Percentiles rank a stretch among this genome's conserved stretches.
Evolutionary conservation across 2,888 invertebrate species (phyloP).

Genomic region (Pachliopta kotzebuea): DNA sequence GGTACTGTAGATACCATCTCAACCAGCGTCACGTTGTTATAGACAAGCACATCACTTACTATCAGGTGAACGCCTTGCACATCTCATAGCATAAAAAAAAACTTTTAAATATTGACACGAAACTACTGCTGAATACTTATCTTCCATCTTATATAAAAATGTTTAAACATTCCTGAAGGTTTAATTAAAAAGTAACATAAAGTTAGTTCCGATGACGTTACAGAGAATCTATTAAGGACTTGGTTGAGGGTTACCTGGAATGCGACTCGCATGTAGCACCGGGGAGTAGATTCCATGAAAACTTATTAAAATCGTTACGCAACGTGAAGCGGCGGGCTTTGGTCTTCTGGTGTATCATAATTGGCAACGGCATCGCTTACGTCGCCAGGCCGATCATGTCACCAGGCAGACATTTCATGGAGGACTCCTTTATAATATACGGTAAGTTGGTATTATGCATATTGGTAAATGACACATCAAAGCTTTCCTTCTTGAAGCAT

Average conservation of each 20-base stretch:
- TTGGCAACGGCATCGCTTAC: constrained; percentile 46
- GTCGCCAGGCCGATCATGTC: constrained; percentile 39
- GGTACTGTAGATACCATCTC: no score
- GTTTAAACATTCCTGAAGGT: no score
- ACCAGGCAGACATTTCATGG: constrained; percentile 49
- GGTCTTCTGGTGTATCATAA: constrained; percentile 49
- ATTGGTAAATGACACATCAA: no score
- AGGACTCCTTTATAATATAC: constrained; percentile 43
- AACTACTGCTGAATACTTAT: no score
- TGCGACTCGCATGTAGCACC: constrained; percentile 40
- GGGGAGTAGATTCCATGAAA: constrained; percentile 45
- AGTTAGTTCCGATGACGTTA: constrained; percentile 13
- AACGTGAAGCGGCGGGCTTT: constrained; percentile 51
- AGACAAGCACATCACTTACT: no score
- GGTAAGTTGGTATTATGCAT: constrained; percentile 42
- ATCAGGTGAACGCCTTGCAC: no score
- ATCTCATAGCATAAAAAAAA: no score
- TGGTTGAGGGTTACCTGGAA: constrained; percentile 42
- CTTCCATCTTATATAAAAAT: no score
- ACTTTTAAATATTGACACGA: no score
- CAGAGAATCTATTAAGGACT: constrained; percentile 43
- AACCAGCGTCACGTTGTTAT: no score
- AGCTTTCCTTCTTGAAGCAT: no score
- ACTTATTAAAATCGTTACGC: constrained; percentile 41
- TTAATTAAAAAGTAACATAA: background rate